A percentile compares a stretch with the other conserved stretches of the same genome.
phyloP scores from a whole-genome alignment of 2,797 vertebrate genomes.

The Phyllotis vaccarum region DNA sequence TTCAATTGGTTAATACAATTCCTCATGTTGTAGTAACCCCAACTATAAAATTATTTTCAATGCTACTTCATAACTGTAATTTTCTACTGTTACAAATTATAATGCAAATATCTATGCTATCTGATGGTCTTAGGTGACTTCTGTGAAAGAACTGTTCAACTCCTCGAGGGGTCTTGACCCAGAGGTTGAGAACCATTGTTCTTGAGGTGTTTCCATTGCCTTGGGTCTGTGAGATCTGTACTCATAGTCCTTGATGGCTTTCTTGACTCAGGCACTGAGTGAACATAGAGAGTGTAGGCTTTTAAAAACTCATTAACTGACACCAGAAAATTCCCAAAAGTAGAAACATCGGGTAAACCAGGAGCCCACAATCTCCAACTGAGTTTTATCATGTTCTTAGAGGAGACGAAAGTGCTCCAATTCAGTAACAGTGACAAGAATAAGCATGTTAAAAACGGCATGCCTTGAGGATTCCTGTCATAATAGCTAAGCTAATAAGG shows the following conservation, averaged over 20 bases:
- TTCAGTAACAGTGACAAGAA: not conserved
- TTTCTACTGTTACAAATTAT: not conserved
- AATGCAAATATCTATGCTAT: not conserved
- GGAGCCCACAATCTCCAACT: not conserved
- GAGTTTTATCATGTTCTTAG: not conserved
- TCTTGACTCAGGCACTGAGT: not conserved
- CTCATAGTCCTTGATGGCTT: not conserved
- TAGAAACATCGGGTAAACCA: not conserved
- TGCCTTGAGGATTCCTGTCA: not conserved
- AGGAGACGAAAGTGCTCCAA: not conserved
- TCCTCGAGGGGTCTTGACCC: too few relatives aligned
- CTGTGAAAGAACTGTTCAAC: not conserved
- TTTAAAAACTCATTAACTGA: not conserved
- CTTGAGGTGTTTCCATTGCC: not conserved
- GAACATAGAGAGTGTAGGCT: not conserved
- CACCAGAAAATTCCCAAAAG: not conserved
- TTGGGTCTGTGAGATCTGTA: not conserved
- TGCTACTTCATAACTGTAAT: not conserved
- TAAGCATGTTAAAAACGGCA: not conserved
- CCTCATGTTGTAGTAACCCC: not conserved
- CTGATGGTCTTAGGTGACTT: not conserved
- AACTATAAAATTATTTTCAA: not conserved
- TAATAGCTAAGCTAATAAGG: not conserved
- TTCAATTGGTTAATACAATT: not conserved
- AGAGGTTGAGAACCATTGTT: not conserved